Conservation (phyloP, 2,888 invertebrate species). For the Plutella xylostella region DNA sequence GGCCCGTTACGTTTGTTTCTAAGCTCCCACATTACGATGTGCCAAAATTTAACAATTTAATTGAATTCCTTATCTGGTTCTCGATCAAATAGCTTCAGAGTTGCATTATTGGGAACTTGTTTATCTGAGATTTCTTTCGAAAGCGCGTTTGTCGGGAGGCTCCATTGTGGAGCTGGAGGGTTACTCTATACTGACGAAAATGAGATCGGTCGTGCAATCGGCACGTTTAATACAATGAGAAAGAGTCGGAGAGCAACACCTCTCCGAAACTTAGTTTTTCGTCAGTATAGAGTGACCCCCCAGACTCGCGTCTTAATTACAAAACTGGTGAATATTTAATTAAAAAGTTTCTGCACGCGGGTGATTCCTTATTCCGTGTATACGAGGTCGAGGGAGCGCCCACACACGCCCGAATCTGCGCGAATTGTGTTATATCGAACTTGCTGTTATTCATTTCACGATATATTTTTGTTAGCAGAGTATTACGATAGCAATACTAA, state of each 20-base stretch:
- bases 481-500: no score
- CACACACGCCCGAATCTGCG: no score
- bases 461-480: no score
- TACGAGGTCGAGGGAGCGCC: slow-evolving; percentile 62
- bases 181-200: no score
- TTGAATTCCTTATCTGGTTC: not conserved
- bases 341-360: slow-evolving; percentile 66
- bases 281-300: no score
- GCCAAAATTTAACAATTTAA: not conserved
- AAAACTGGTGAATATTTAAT: slow-evolving; percentile 66
- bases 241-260: no score
- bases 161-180: slow-evolving; percentile 44
- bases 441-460: no score
- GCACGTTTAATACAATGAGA: no score
- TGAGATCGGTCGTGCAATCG: no score
- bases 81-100: slow-evolving; percentile 18
- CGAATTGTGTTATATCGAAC: no score
- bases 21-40: slow-evolving; percentile 1
- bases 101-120: slow-evolving; percentile 28
- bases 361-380: slow-evolving; percentile 66
- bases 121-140: slow-evolving; percentile 44
- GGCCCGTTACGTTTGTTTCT: no score
- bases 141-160: slow-evolving; percentile 36
- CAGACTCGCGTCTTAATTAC: slow-evolving; percentile 65
- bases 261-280: slow-evolving; percentile 26